A percentile compares a stretch with the other conserved stretches of the same genome.
Evolutionary conservation across 1,140 invertebrate species (phyloP).

Genomic region (Rhagoletis pomonella): DNA sequence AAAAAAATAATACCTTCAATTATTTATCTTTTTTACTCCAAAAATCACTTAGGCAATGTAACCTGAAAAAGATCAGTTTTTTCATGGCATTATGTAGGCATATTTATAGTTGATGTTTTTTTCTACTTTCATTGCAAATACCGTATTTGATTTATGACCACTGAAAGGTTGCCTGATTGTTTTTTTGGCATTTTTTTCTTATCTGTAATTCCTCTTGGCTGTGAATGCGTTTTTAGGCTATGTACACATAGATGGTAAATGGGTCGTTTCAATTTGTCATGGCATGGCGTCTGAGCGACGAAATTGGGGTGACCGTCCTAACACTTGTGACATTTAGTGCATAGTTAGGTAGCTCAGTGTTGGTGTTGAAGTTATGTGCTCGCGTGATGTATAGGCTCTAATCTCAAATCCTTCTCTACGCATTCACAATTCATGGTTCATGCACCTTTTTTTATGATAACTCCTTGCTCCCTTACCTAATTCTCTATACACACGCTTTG

Average conservation of each 20-base stretch:
- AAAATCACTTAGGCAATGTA: too few relatives aligned
- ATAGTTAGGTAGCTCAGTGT: neutral
- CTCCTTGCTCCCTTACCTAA: neutral
- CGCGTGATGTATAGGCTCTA: neutral
- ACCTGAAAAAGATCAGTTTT: too few relatives aligned
- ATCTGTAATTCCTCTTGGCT: neutral
- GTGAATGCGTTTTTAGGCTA: neutral
- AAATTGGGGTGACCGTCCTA: neutral
- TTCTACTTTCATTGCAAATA: neutral
- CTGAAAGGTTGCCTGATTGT: neutral
- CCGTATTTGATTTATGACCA: neutral
- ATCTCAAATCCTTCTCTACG: neutral
- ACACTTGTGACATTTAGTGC: neutral
- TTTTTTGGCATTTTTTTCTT: neutral
- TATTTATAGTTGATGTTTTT: neutral
- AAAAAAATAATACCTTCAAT: too few relatives aligned
- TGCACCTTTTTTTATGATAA: too few relatives aligned
- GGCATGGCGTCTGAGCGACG: neutral
- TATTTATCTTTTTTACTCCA: too few relatives aligned
- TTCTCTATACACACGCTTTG: neutral
- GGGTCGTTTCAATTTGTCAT: neutral
- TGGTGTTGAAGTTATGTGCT: neutral
- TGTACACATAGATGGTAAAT: too few relatives aligned
- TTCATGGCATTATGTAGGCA: too few relatives aligned
- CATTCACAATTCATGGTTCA: neutral